A percentile compares a stretch with the other conserved stretches of the same genome.
phyloP scores from a whole-genome alignment of 2,113 vertebrate genomes.

The Alaudala cheleensis region DNA sequence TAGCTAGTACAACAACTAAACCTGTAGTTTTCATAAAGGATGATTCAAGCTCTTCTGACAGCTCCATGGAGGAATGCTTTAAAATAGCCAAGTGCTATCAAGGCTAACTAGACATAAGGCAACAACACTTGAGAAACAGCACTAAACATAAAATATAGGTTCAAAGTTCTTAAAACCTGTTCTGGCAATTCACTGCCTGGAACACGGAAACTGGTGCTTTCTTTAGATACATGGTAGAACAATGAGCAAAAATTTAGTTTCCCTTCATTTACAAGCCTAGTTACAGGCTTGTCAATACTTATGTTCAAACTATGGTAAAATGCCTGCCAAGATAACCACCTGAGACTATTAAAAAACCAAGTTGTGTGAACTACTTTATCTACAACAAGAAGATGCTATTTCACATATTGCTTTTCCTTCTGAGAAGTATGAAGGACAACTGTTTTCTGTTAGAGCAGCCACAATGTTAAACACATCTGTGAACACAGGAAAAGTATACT shows the following conservation, averaged over 20 bases:
- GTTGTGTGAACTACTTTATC: not conserved
- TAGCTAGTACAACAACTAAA: not conserved
- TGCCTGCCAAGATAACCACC: not conserved
- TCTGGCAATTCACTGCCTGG: not conserved
- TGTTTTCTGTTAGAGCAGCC: not conserved
- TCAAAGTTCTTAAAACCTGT: constrained; percentile 1
- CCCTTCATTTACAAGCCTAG: not conserved
- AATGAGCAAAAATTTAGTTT: not conserved
- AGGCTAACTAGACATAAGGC: not conserved
- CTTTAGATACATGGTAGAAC: not conserved
- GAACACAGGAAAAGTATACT: not conserved
- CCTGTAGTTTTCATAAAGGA: not conserved
- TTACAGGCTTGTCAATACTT: not conserved
- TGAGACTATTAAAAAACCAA: not conserved
- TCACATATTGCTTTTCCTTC: not conserved
- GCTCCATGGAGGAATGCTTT: not conserved
- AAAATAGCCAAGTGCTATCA: not conserved
- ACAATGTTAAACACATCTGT: not conserved
- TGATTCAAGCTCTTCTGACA: constrained; percentile 4
- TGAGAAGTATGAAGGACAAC: not conserved
- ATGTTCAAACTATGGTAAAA: not conserved
- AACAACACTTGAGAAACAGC: not conserved
- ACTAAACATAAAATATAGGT: not conserved
- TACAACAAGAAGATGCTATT: not conserved
- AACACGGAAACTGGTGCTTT: not conserved